Base-by-base conservation (phyloP, 92 coral and sea anemone genomes). In the Heliopora coerulea region DNA sequence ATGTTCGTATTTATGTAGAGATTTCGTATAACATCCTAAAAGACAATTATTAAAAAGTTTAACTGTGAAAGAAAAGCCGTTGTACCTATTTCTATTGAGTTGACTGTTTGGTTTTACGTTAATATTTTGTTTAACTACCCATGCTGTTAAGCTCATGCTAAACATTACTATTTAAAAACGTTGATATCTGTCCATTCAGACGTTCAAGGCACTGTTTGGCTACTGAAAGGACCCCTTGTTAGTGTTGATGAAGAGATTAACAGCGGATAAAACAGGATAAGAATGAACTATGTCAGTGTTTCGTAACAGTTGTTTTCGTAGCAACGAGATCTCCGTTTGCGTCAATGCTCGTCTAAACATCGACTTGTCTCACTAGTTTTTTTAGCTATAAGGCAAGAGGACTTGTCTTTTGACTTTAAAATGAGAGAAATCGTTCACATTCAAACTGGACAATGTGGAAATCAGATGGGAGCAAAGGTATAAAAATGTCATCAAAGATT, bases 401-500 rank as follows among this genome's bases (percentile, higher is more conserved):
- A 50, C n/a, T 50, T 50, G 58, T 50, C 3, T 7, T 18, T 17
- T 6, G n/a, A 28, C 8, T 54, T 34, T 77, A 84, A 84, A 79
- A 91, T 91, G 97, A 84, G 97, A 46, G 97, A 91, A 82, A 91
- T 91, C 19, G 97, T 91, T 44, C 96, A 89, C 85, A 78, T 91
- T 54, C 97, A 91, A 83, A 90, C 97, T 13, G 97, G 97, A 35
- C 97, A 91, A 57, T 91, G 97, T 62, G 97, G 97, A 20, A 91
- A 91, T 74, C 97, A 91, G 79, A 91, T 91, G 79, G 97, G 97
- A 12, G 91, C 97, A 10, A 91, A 91, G 96, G 97, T 91, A 74
- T 74, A 56, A 5, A 19, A 5, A 24, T 42, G 15, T 46, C 52
- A 2, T 8, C 15, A 10, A n/a, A 8, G 52, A 6, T 46, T n/a